A percentile compares a stretch with the other conserved stretches of the same genome.
phyloP scores from a whole-genome alignment of 2,888 invertebrate species.

The Metallyticus violacea region DNA sequence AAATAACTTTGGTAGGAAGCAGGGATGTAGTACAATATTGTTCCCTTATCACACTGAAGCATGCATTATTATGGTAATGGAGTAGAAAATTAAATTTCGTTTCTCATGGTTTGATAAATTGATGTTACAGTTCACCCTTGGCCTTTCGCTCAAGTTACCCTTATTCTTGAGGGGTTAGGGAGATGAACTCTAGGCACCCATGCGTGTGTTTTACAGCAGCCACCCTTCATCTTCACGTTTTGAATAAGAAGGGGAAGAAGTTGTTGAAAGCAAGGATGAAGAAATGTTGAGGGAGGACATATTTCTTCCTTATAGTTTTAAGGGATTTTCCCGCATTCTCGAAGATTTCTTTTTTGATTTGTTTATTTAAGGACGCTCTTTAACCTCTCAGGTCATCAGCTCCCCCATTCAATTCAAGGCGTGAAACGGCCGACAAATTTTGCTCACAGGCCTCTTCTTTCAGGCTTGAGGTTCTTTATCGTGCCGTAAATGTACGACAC shows the following conservation, averaged over 20 bases:
- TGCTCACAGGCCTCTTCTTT: no score
- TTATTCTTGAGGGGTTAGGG: constrained; percentile 10
- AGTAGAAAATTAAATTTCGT: constrained; percentile 33
- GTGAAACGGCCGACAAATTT: no score
- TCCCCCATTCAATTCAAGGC: no score
- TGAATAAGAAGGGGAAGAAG: not conserved
- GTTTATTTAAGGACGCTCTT: no score
- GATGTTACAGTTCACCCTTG: constrained; percentile 28
- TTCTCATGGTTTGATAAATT: constrained; percentile 27
- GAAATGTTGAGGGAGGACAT: not conserved
- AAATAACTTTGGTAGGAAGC: not conserved
- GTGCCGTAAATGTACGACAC: no score
- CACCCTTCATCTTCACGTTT: not conserved
- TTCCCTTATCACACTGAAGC: constrained; percentile 19
- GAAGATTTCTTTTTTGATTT: no score
- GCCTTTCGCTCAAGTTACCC: not conserved
- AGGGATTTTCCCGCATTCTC: no score
- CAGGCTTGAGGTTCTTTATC: no score
- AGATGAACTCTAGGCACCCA: constrained; percentile 5
- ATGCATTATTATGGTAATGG: constrained; percentile 32
- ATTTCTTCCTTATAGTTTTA: not conserved
- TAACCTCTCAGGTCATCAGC: no score
- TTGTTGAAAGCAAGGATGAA: not conserved
- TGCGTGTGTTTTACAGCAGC: constrained; percentile 9
- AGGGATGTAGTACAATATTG: not conserved